Percentiles rank a stretch among this genome's conserved stretches.
Conservation (phyloP, 2,113 vertebrate genomes). For the Phrynosoma platyrhinos region DNA sequence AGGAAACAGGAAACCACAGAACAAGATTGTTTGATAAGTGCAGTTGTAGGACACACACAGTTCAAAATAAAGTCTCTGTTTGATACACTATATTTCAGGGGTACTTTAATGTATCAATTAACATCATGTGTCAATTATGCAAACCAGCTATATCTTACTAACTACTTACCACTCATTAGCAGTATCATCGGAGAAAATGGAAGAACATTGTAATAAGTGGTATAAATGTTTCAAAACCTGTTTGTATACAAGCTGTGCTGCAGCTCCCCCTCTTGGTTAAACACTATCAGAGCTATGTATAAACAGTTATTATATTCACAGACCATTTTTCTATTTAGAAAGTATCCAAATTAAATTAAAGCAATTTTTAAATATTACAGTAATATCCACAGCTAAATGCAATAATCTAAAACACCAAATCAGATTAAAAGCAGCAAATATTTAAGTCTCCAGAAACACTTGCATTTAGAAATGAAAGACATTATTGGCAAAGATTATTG, state of each 20-base stretch:
- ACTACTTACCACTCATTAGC: background rate
- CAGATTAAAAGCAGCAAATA: no score
- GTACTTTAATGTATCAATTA: background rate
- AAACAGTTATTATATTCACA: background rate
- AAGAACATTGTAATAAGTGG: background rate
- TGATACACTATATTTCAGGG: background rate
- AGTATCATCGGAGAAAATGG: background rate
- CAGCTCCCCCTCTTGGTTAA: constrained; percentile 70
- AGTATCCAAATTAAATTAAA: background rate
- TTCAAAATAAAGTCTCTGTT: background rate
- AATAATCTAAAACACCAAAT: no score
- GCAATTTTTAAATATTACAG: background rate
- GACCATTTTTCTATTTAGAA: accelerated
- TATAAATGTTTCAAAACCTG: accelerated
- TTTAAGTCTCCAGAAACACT: no score
- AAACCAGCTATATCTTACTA: background rate
- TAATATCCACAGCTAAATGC: background rate
- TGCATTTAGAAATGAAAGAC: no score
- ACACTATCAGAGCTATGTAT: background rate
- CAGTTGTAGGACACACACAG: no score
- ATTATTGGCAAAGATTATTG: no score
- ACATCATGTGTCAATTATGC: background rate
- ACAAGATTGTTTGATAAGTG: background rate
- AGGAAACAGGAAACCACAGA: background rate
- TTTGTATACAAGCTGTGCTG: constrained; percentile 32